These are phyloP conservation scores for Hermatobates lingyangjiaoensis DNA, from an alignment of 1,140 invertebrate species.

Conservation along the genomic window DNA sequence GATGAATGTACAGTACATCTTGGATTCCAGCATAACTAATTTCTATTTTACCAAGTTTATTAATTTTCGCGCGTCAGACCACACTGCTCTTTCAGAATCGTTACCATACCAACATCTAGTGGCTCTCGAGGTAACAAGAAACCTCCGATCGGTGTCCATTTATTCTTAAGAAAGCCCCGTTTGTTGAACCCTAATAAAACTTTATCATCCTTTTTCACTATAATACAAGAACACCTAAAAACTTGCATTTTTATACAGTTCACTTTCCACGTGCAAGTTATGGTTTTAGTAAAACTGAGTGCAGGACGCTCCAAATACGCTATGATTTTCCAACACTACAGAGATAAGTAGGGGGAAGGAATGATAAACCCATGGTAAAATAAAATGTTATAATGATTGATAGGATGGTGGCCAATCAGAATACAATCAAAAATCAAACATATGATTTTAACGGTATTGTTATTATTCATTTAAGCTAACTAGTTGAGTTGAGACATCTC, in stretches of 20 bases:
- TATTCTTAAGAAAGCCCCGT: constrained; percentile 31
- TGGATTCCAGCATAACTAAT: constrained; percentile 32
- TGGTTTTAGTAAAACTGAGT: no score
- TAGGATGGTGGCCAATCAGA: no score
- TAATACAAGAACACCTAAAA: constrained; percentile 19
- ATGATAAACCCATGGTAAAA: no score
- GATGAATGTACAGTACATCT: constrained; percentile 31
- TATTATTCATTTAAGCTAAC: no score
- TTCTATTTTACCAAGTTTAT: constrained; percentile 29
- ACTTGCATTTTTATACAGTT: constrained; percentile 11
- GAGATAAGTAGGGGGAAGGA: no score
- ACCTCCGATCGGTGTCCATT: constrained; percentile 39
- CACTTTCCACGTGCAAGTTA: no score
- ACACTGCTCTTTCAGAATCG: constrained; percentile 28
- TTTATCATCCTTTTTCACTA: constrained; percentile 24
- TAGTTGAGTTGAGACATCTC: no score
- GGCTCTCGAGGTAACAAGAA: constrained; percentile 34
- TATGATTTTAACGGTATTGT: no score
- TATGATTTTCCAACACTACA: no score
- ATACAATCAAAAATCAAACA: no score
- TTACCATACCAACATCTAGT: constrained; percentile 27
- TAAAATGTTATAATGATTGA: no score
- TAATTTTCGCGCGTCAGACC: constrained; percentile 24
- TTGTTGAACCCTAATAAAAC: constrained; percentile 34
- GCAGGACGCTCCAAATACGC: no score